A percentile compares a stretch with the other conserved stretches of the same genome.
phyloP scores from a whole-genome alignment of 1,140 invertebrate genomes.

The Phortica variegata region DNA sequence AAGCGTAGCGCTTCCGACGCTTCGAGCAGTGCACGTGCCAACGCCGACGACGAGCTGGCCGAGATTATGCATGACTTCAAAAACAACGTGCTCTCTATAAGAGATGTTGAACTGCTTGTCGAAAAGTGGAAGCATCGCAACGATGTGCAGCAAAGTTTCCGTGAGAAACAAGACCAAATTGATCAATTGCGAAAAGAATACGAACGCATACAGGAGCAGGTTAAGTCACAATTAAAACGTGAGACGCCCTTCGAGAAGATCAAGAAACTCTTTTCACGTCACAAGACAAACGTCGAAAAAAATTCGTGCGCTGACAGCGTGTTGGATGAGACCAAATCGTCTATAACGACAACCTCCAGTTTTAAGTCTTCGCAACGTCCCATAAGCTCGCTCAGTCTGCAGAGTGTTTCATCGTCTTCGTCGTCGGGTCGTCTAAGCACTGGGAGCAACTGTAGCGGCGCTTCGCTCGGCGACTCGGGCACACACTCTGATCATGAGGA shows the following conservation, averaged over 20 bases:
- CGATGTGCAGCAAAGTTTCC: constrained; percentile 81
- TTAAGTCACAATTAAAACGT: constrained; percentile 71
- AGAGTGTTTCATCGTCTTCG: constrained; percentile 71
- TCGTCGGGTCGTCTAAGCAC: constrained; percentile 79
- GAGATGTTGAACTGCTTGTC: constrained; percentile 80
- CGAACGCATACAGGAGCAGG: constrained; percentile 74
- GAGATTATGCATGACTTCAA: constrained; percentile 89
- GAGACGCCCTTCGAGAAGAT: constrained; percentile 77
- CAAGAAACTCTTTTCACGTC: constrained; percentile 72
- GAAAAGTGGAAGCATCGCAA: constrained; percentile 82
- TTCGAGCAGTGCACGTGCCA: constrained; percentile 43
- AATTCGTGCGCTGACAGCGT: constrained; percentile 37
- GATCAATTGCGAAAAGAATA: constrained; percentile 77
- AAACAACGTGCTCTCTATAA: constrained; percentile 82
- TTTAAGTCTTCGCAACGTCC: constrained; percentile 60
- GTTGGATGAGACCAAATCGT: constrained; percentile 51
- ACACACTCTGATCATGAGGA: constrained; percentile 82
- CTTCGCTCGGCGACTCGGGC: constrained; percentile 78
- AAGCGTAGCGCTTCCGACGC: constrained; percentile 41
- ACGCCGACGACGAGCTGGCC: constrained; percentile 73
- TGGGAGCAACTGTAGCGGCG: constrained; percentile 71
- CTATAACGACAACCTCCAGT: constrained; percentile 49
- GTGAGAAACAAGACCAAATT: constrained; percentile 80
- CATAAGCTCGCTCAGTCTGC: constrained; percentile 71
- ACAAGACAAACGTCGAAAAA: constrained; percentile 59